Base-by-base conservation (phyloP, 2,888 invertebrate species). In the Pristionchus fissidentatus region DNA sequence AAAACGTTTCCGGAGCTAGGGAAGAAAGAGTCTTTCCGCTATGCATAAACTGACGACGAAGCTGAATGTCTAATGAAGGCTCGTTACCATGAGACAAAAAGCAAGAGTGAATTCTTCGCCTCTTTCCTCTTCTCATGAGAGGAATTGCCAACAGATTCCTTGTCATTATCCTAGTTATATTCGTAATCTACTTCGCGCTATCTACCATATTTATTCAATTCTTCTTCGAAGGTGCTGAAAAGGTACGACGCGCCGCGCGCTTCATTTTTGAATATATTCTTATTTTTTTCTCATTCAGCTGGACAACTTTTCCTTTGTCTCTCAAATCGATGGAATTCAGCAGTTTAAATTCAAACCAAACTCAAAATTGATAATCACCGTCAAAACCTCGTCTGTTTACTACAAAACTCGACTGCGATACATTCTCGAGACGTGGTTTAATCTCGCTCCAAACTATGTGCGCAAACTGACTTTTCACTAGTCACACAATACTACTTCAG, bases 341-440 rank as follows among this genome's bases (percentile, higher is more conserved):
- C 26, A 38, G 38, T 26, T 70, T 10, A 22, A 41, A 26, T 7
- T 70, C 22, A 70, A 70, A 10, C 38, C 4, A 5, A 35, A 70
- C 38, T 13, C 38, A 4, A n/a, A 43, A 41, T 7, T 70, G 43
- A 70, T 70, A 41, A 43, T 70, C 13, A 41, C 70, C 8, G 70
- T 70, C 4, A 70, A 70, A 43, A 70, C 70, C 8, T 70, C 70
- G 26, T 70, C 41, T 0, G 3, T 70, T 41, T 70, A 70, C 4
- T 70, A 70, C 41, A 26, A 38, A 19, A 70, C 70, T 22, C 5
- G 70, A 26, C 70, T 70, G 26, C 38, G 43, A 43, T 70, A 41
- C 26, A 70, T 70, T 15, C 70, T 70, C 7, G 70, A 70, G 19
- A 70, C 70, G 26, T 70, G 70, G 70, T 70, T 41, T 41, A 38